Base-by-base conservation (phyloP, 1,140 invertebrate species). In the Drosophila guanche region DNA sequence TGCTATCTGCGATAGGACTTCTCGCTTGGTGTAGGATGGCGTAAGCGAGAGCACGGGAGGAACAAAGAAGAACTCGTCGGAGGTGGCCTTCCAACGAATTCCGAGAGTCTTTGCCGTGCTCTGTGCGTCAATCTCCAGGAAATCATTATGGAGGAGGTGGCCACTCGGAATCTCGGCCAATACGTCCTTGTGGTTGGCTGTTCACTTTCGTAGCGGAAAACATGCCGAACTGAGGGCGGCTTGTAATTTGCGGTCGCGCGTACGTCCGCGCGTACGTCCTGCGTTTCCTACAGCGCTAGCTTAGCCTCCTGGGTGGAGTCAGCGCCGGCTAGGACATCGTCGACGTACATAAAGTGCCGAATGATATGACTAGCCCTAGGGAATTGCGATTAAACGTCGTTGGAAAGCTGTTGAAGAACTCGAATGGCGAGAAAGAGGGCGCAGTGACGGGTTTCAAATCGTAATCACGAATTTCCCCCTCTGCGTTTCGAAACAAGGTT, bases 41-140 rank as follows among this genome's bases (percentile, higher is more conserved):
- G 12, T 2, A 1, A 8, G 37, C 33, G 12, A 1, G 4, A 42
- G 55, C 55, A 47, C 59, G 22, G 5, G 59, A 16, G 27, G 23
- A 1, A 45, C 63, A 53, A 79, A 84, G 59, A 77, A 51, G 51
- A 88, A 74, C 14, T 77, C 43, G 53, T 86, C 77, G 2, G 47
- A 50, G n/a, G 43, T 20, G 25, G 72, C 67, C 22, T 46, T 29
- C 79, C 77, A 85, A 5, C 71, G 67, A 25, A 84, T 54, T 1
- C 85, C 81, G 22, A 27, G 50, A 6, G 71, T 77, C 72, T 90
- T 88, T 51, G 48, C 47, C 7, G 23, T 48, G 42, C 58, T 67
- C 10, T 22, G 25, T 12, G 57, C 58, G n/a, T 73, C 62, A 10
- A 73, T 53, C 2, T 61, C 40, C 14, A 67, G 43, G 27, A 70